phyloP scores from a whole-genome alignment of 1,140 invertebrate genomes.

The Copidosoma floridanum region DNA sequence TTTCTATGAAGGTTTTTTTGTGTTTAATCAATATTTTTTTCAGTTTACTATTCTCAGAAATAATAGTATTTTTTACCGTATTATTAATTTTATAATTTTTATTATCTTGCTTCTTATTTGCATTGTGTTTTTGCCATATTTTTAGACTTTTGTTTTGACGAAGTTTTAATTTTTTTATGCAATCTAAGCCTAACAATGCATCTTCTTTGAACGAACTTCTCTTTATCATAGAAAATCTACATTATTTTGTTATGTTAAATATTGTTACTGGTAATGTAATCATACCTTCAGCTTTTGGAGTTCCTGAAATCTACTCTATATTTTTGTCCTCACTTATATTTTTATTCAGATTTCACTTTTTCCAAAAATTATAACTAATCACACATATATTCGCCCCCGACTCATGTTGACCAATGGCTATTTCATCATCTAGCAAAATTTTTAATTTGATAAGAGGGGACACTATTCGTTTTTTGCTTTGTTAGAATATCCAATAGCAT shows the following conservation, averaged over 20 bases:
- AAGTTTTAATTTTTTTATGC: slow-evolving; percentile 28
- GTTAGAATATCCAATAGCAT: background rate
- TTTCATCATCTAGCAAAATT: slow-evolving; percentile 15
- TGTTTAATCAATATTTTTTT: too few relatives aligned
- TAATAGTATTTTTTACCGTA: too few relatives aligned
- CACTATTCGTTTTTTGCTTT: slow-evolving; percentile 28
- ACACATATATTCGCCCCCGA: slow-evolving; percentile 30
- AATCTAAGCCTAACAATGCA: slow-evolving; percentile 26
- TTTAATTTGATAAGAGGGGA: slow-evolving; percentile 29
- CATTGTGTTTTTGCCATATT: slow-evolving; percentile 17
- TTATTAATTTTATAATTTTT: too few relatives aligned
- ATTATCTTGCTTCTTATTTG: slow-evolving; percentile 9
- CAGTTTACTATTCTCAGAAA: too few relatives aligned
- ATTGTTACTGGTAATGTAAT: slow-evolving; percentile 21
- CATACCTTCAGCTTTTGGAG: slow-evolving; percentile 7
- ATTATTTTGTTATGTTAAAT: slow-evolving; percentile 19
- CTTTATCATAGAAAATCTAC: too few relatives aligned
- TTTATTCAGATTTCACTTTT: background rate
- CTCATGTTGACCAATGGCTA: slow-evolving; percentile 24
- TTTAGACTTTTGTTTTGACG: slow-evolving; percentile 25
- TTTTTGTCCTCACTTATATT: slow-evolving; percentile 8
- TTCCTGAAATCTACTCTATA: slow-evolving; percentile 13
- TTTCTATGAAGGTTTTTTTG: too few relatives aligned
- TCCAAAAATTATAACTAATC: slow-evolving; percentile 22
- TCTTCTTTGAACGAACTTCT: too few relatives aligned